phyloP scores from a whole-genome alignment of 2,888 invertebrate species.

The Nipponacmea schrenckii region DNA sequence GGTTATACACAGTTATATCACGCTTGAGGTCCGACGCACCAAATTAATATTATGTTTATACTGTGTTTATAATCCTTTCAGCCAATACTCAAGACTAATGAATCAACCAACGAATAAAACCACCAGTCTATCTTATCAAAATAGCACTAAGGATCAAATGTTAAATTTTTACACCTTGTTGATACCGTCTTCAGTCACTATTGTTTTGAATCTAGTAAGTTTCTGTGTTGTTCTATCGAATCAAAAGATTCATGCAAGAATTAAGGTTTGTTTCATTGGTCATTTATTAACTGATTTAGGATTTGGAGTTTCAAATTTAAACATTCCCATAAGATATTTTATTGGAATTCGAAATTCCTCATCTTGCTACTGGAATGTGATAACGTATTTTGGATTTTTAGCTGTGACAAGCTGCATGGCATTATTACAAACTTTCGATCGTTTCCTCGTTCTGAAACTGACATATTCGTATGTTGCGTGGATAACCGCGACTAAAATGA shows the following conservation, averaged over 20 bases:
- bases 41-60: too few relatives aligned
- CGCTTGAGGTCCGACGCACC: too few relatives aligned
- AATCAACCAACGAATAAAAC: background rate
- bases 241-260: background rate
- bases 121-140: background rate
- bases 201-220: background rate
- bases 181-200: background rate
- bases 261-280: background rate
- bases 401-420: background rate
- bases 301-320: background rate
- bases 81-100: too few relatives aligned
- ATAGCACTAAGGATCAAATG: background rate
- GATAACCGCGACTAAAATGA: background rate
- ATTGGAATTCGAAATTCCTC: background rate
- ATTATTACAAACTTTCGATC: background rate
- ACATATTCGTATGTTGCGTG: background rate
- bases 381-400: background rate
- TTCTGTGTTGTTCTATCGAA: background rate
- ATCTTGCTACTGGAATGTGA: background rate
- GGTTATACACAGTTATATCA: too few relatives aligned
- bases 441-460: background rate
- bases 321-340: background rate
- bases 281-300: background rate
- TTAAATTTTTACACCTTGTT: background rate
- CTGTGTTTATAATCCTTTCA: too few relatives aligned